Percentiles rank a stretch among this genome's conserved stretches.
Evolutionary conservation across 1,140 invertebrate genomes (phyloP).

Genomic region (Popillia japonica): DNA sequence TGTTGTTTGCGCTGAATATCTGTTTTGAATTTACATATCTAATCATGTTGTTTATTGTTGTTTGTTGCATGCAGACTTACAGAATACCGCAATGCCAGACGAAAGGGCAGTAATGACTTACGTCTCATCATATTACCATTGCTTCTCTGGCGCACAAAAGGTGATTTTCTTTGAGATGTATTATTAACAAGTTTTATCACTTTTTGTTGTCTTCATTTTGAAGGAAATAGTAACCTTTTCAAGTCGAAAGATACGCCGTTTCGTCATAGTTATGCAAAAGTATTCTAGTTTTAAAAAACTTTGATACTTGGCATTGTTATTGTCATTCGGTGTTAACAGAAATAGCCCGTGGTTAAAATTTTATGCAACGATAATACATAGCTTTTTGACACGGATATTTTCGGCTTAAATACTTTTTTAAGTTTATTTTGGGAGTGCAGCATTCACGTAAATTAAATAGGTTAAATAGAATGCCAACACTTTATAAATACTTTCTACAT

Average conservation of each 20-base stretch:
- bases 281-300: too few species aligned
- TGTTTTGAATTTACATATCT: not conserved
- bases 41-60: slow-evolving; percentile 44
- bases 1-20: not conserved
- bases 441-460: too few species aligned
- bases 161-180: slow-evolving; percentile 65
- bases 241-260: not conserved
- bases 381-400: too few species aligned
- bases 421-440: too few species aligned
- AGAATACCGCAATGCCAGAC: slow-evolving; percentile 97
- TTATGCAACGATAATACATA: too few species aligned
- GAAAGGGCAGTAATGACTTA: slow-evolving; percentile 99
- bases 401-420: too few species aligned
- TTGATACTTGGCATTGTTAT: too few species aligned
- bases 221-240: slow-evolving; percentile 24
- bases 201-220: not conserved
- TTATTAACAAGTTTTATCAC: slow-evolving; percentile 27
- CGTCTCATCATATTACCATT: slow-evolving; percentile 99
- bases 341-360: too few species aligned
- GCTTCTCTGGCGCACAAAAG: slow-evolving; percentile 99
- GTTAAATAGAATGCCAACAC: too few species aligned
- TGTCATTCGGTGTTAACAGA: too few species aligned
- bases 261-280: too few species aligned
- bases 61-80: slow-evolving; percentile 85
- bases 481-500: too few species aligned